Base-by-base conservation (phyloP, 2,888 invertebrate species). In the Helobdella robusta region DNA sequence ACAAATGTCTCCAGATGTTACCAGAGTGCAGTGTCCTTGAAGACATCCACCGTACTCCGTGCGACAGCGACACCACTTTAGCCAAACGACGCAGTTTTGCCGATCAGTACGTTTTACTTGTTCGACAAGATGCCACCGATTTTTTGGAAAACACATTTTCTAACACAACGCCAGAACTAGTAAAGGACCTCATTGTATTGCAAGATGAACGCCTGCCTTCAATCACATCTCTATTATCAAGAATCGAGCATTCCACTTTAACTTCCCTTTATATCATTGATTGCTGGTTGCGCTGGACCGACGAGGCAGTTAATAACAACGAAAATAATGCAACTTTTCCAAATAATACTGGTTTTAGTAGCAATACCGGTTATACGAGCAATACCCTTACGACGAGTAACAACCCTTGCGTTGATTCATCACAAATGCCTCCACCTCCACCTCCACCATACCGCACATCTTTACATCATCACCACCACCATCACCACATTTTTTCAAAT, bases 101-200 rank as follows among this genome's bases (percentile, higher is more conserved):
- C 59, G 71, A 71, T 64, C 72, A 72, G 64, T 72, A 70, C 68
- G 56, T 72, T 64, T 59, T 72, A 50, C 70, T 70, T 59, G 69
- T 71, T 1, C 68, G 70, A 6, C 72, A 72, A 67, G 70, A 72
- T 68, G 67, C 69, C 30, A 50, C 66, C 11, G 71, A 72, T 54
- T 69, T 71, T 62, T 68, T 71, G 66, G 71, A 70, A 61, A 70
- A 69, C 59, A 68, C 70, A 64, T 69, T 69, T 48, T 66, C 69
- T 56, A 25, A 46, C 32, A 35, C 58, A 15, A 68, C 68, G 4
- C 68, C 68, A 11, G 71, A 71, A 65, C 66, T 60, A 36, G 67
- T 72, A 32, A 68, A 69, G 11, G 71, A 72, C 54, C 66, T 72
- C 66, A 64, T 72, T 25, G 46, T 72, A 34, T 52, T 72, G 20